These are phyloP conservation scores for Larimichthys crocea DNA, from an alignment of 2,113 vertebrate species.

Conservation along the genomic window DNA sequence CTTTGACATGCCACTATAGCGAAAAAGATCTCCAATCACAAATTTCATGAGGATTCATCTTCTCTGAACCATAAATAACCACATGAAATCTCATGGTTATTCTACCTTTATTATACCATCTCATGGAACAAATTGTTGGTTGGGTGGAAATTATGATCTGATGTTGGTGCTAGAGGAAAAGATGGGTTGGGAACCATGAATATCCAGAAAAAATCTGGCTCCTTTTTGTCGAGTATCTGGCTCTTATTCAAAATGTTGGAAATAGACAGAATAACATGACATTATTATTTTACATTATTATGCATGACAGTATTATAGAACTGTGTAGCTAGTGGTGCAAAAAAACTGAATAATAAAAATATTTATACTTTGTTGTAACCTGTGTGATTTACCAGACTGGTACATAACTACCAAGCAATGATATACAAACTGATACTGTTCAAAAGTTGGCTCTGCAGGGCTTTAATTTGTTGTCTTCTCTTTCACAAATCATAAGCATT, in stretches of 20 bases:
- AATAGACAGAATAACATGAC: background rate
- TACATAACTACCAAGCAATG: background rate
- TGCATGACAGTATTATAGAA: background rate
- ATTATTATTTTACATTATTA: background rate
- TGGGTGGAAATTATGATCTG: background rate
- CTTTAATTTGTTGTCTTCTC: background rate
- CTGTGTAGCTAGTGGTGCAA: background rate
- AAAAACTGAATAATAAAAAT: background rate
- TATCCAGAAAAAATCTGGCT: background rate
- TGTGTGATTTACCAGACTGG: background rate
- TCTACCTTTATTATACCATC: background rate
- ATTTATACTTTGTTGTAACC: background rate
- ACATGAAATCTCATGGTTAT: background rate
- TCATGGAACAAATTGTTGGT: background rate
- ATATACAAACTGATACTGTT: background rate
- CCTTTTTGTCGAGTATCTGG: background rate
- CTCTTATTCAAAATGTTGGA: background rate
- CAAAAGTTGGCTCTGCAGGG: background rate
- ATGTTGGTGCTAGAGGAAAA: background rate
- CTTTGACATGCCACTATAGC: background rate
- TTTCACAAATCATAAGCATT: background rate
- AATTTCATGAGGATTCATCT: background rate
- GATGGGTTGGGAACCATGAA: background rate
- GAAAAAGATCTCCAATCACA: no score
- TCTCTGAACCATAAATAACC: background rate